Evolutionary conservation across 2,113 vertebrate species (phyloP), one percentile per base, ranked within the genome.

Genomic region (Chaetodon auriga): DNA sequence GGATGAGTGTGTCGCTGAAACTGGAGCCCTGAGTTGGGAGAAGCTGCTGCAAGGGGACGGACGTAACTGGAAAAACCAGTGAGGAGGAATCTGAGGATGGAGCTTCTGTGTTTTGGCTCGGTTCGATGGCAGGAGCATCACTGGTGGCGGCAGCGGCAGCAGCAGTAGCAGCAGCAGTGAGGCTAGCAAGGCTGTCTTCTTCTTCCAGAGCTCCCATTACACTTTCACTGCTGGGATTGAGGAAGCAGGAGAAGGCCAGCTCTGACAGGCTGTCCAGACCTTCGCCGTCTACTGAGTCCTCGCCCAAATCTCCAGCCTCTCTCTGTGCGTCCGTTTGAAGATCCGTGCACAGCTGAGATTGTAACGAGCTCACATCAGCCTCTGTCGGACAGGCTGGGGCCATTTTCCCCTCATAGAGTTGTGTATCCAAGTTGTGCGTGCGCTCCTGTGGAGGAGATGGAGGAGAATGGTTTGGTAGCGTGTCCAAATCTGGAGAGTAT

Each of bases 1-100:
- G 96, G 11, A 99, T 96, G 76, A 98, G 96, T 0, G 97, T 95
- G 77, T 99, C 97, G 0, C 94, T 95, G 65, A 97, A 99, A 0
- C 96, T 94, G 57, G 97, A 95, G 70, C 94, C 92, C 0, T 97
- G 96, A 46, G 87, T 85, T 0, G 91, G 81, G 21, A 95, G 85
- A 38, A 95, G 87, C 75, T 91, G 93, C 80, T 94, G 94, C 74
- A 94, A 81, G 30, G 93, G 92, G 30, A 93, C 83, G 0, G 91
- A 65, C 0, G 87, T 66, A 7, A 94, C 81, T 0, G 94, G 92
- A 41, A 93, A 93, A 41, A 90, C 80, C 0, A 94, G 71, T 92
- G 80, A 96, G 89, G 30, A 85, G 0, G 95, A 83, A 14, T 95
- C 92, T 0, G 97, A 96, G 0, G 96, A 92, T 0, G 92, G 55